Conservation (phyloP, 2,888 invertebrate species). For the Stenoptilia bipunctidactyla region DNA sequence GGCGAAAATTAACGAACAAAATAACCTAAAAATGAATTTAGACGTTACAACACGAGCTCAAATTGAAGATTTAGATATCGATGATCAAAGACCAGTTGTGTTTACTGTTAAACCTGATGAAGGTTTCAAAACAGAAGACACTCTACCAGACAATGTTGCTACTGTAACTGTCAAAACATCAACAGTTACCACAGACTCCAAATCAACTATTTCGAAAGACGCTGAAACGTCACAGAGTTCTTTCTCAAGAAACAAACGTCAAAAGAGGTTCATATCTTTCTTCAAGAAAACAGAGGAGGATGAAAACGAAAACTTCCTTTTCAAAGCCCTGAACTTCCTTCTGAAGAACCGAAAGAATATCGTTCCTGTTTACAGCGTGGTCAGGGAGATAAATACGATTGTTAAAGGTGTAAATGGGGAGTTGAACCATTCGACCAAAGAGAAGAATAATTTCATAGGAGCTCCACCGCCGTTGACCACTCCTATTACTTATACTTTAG, state of each 20-base stretch:
- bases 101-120: not conserved
- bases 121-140: not conserved
- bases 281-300: conserved; percentile 22
- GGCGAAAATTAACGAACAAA: too few relatives aligned
- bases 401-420: conserved; percentile 41
- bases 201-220: not conserved
- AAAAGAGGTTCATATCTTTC: conserved; percentile 35
- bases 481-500: conserved; percentile 31
- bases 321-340: conserved; percentile 35
- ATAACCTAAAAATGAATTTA: too few relatives aligned
- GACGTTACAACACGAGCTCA: too few relatives aligned
- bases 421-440: conserved; percentile 33
- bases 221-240: not conserved
- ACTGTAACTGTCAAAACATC: not conserved
- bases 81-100: not conserved
- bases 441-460: conserved; percentile 41
- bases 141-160: not conserved
- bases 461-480: conserved; percentile 21
- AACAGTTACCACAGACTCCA: conserved; percentile 3
- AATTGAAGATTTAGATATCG: not conserved
- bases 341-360: conserved; percentile 31
- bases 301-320: conserved; percentile 31
- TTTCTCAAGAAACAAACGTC: conserved; percentile 17
- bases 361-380: conserved; percentile 37
- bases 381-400: conserved; percentile 44